These are phyloP conservation scores for Rhea pennata DNA, from an alignment of 2,113 vertebrate genomes.

Conservation along the genomic window DNA sequence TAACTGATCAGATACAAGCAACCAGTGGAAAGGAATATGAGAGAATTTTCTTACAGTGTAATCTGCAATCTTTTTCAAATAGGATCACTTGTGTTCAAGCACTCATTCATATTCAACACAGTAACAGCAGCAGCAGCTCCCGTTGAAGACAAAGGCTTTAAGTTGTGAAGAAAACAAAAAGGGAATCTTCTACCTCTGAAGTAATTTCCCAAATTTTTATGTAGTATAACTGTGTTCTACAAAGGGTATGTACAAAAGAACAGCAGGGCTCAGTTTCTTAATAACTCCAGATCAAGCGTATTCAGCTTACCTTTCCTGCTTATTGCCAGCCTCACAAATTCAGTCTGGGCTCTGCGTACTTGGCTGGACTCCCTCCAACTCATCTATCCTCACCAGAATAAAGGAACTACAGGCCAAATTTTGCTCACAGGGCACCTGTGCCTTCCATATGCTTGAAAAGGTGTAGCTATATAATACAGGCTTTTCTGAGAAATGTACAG, in stretches of 20 bases:
- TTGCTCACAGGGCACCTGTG: slow-evolving; percentile 33
- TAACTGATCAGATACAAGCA: neutral
- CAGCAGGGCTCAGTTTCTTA: neutral
- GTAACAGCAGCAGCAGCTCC: neutral
- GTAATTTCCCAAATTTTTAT: neutral
- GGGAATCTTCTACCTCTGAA: neutral
- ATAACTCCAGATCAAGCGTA: neutral
- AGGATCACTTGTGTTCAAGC: neutral
- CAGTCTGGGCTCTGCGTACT: slow-evolving; percentile 1
- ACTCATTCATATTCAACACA: neutral
- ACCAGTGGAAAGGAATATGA: neutral
- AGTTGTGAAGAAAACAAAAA: neutral
- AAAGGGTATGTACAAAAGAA: neutral
- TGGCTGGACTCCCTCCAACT: slow-evolving; percentile 25
- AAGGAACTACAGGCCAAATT: slow-evolving; percentile 37
- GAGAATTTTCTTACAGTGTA: neutral
- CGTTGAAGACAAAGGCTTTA: neutral
- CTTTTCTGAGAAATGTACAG: neutral
- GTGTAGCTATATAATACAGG: slow-evolving; percentile 3
- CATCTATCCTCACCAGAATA: slow-evolving; percentile 22
- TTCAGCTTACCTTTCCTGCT: slow-evolving; percentile 9
- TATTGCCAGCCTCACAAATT: slow-evolving; percentile 22
- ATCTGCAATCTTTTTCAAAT: neutral
- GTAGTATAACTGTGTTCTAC: neutral
- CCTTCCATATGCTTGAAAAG: slow-evolving; percentile 49